These are phyloP conservation scores for Lepilemur ruficaudatus DNA, from an alignment of 2,797 vertebrate species.

Conservation along the genomic window DNA sequence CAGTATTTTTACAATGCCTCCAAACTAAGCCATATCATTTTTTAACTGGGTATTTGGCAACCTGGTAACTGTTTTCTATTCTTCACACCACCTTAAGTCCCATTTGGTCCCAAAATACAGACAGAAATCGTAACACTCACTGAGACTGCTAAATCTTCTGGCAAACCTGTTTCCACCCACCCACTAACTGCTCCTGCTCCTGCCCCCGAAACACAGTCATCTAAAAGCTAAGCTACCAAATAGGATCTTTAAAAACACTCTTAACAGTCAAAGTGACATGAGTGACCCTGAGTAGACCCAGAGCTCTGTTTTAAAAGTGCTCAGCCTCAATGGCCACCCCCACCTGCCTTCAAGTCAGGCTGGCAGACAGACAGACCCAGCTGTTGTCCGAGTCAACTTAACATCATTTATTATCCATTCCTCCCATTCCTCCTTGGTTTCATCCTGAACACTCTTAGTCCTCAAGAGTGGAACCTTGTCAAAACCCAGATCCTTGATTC, in stretches of 20 bases:
- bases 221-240: neutral
- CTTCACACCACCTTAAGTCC: neutral
- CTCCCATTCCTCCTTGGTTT: neutral
- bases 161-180: neutral
- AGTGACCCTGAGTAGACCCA: neutral
- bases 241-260: neutral
- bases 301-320: neutral
- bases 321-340: neutral
- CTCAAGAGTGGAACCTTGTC: neutral
- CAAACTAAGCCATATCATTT: slow-evolving; percentile 21
- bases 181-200: neutral
- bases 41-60: neutral
- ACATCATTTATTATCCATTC: neutral
- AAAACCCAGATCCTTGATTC: neutral
- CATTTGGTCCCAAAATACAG: neutral
- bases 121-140: neutral
- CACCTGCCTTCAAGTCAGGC: neutral
- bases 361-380: neutral
- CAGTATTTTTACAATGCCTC: neutral
- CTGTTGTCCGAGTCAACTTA: neutral
- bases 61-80: slow-evolving; percentile 19
- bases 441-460: neutral
- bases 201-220: neutral
- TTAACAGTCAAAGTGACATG: neutral
- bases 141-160: neutral